Evolutionary conservation across 53 echinoderm and acorn worm species (phyloP).

Genomic region (Arbacia lixula): DNA sequence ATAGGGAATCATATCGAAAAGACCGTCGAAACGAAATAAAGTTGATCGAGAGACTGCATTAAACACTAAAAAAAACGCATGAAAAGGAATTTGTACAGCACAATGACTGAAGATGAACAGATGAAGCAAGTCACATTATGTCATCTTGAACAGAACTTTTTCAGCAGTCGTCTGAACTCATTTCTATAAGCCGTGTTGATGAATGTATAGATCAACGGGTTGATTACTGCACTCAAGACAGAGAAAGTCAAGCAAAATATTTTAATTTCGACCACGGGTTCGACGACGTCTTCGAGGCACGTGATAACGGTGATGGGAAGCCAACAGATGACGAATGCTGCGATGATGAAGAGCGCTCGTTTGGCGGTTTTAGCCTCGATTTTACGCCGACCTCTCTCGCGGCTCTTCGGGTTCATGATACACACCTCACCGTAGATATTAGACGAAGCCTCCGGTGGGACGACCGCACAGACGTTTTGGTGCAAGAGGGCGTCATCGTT

Average conservation of each 20-base stretch:
- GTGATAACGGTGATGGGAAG: conserved; percentile 76
- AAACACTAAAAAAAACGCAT: too few relatives aligned
- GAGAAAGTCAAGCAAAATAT: conserved; percentile 65
- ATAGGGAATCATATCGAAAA: too few relatives aligned
- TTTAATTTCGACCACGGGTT: conserved; percentile 54
- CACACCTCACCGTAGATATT: conserved; percentile 84
- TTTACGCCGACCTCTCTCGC: conserved; percentile 73
- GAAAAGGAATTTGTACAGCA: too few relatives aligned
- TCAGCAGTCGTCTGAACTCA: conserved; percentile 74
- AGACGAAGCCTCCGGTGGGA: conserved; percentile 6
- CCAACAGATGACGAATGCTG: conserved; percentile 86
- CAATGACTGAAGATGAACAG: too few relatives aligned
- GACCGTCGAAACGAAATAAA: too few relatives aligned
- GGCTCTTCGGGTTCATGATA: conserved; percentile 73
- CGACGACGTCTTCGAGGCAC: conserved; percentile 21
- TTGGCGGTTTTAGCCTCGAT: conserved; percentile 89
- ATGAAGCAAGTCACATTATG: too few relatives aligned
- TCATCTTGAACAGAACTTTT: conserved; percentile 16
- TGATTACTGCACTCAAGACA: conserved; percentile 73
- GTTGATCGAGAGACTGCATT: too few relatives aligned
- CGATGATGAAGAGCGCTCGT: conserved; percentile 85
- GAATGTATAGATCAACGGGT: conserved; percentile 86
- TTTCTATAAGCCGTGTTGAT: conserved; percentile 80
- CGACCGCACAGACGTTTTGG: background rate
- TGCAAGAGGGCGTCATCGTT: background rate